phyloP scores from a whole-genome alignment of 2,888 invertebrate genomes.

The Drosophila neotestacea region DNA sequence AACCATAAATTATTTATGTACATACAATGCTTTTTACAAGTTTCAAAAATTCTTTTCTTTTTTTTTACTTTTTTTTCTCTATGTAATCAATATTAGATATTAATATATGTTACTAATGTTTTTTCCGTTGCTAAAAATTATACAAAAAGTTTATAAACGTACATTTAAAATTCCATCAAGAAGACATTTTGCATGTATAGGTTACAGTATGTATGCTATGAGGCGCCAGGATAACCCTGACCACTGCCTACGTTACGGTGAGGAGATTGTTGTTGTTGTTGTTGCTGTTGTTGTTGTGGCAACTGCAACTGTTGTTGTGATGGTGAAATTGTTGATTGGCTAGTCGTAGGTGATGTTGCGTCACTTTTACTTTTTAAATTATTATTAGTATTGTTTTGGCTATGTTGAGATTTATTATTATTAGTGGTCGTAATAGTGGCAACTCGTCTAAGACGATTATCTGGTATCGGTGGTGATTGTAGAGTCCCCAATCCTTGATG shows the following conservation, averaged over 20 bases:
- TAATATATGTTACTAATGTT: conserved; percentile 26
- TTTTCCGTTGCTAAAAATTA: conserved; percentile 64
- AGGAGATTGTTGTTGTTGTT: conserved; percentile 57
- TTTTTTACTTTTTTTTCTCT: conserved; percentile 16
- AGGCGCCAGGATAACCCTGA: conserved; percentile 54
- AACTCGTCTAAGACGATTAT: conserved; percentile 78
- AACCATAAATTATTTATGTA: conserved; percentile 62
- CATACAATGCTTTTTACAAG: conserved; percentile 64
- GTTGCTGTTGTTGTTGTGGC: conserved; percentile 21
- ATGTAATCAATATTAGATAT: conserved; percentile 35
- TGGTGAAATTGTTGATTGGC: conserved; percentile 60
- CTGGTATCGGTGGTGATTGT: conserved; percentile 78
- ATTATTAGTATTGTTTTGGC: conserved; percentile 71
- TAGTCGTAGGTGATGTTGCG: conserved; percentile 46
- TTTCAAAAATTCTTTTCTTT: conserved; percentile 57
- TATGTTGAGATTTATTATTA: conserved; percentile 72
- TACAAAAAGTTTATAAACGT: conserved; percentile 50
- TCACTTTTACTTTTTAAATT: conserved; percentile 58
- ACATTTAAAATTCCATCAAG: conserved; percentile 74
- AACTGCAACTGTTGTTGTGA: conserved; percentile 46
- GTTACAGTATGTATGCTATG: conserved; percentile 67
- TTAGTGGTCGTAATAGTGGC: conserved; percentile 75
- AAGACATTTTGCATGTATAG: conserved; percentile 68
- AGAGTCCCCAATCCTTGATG: conserved; percentile 65
- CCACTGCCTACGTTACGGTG: conserved; percentile 30